Percentiles rank a stretch among this genome's conserved stretches.
Conservation (phyloP, 2,113 vertebrate species). For the Gavialis gangeticus region DNA sequence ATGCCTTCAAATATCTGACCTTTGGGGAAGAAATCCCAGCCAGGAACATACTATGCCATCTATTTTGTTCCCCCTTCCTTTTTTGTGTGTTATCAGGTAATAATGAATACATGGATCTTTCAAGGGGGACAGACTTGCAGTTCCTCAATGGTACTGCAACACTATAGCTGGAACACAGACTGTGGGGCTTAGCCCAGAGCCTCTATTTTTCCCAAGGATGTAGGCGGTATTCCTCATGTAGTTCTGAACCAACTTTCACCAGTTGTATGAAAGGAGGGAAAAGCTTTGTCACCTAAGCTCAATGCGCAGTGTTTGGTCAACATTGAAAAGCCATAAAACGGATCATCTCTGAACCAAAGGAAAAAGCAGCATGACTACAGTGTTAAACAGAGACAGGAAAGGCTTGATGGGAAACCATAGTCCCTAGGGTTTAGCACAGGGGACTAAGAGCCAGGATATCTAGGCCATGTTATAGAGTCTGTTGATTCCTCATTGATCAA, state of each 20-base stretch:
- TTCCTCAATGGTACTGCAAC: background rate
- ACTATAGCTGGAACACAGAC: background rate
- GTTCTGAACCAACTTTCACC: slow-evolving; percentile 7
- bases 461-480: fast-evolving
- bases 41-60: background rate
- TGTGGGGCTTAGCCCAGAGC: background rate
- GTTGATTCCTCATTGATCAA: background rate
- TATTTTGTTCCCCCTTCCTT: background rate
- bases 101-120: background rate
- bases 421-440: background rate
- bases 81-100: background rate
- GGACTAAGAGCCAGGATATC: background rate
- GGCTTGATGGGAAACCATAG: background rate
- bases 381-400: slow-evolving; percentile 10
- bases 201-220: background rate
- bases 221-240: background rate
- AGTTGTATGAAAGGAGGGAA: background rate
- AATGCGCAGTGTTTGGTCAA: slow-evolving; percentile 39
- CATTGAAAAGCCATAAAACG: slow-evolving; percentile 51
- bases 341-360: background rate
- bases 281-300: slow-evolving; percentile 37
- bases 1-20: background rate
- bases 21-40: background rate
- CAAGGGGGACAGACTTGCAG: background rate
- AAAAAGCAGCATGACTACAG: background rate